Conservation (phyloP, 2,797 vertebrate genomes). For the Phrynocephalus vlangalii region DNA sequence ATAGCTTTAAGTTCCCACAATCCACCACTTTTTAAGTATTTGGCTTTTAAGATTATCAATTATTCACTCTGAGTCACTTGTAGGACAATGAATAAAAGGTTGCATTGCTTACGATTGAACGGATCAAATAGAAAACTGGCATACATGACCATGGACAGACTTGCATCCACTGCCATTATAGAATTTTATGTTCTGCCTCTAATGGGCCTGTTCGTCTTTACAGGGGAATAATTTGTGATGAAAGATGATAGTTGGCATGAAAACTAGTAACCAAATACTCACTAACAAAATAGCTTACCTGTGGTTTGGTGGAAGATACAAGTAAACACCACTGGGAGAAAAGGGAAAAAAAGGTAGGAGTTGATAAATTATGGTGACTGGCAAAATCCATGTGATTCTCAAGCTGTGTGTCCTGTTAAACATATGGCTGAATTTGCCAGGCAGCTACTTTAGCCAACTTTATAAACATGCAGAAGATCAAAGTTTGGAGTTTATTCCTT, state of each 20-base stretch:
- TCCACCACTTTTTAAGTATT: too few relatives aligned
- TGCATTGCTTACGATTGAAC: too few relatives aligned
- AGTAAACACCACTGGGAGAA: neutral
- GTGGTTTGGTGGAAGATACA: neutral
- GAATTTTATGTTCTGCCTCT: neutral
- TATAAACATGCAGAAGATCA: neutral
- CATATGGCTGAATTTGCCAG: neutral
- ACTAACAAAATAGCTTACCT: neutral
- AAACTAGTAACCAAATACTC: neutral
- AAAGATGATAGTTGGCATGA: neutral
- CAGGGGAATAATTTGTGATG: neutral
- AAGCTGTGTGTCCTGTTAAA: constrained; percentile 35
- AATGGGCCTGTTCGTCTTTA: neutral
- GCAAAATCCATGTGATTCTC: neutral
- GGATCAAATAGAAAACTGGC: too few relatives aligned
- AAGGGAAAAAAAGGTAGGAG: too few relatives aligned
- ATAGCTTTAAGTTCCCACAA: too few relatives aligned
- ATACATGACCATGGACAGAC: too few relatives aligned
- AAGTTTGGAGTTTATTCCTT: constrained; percentile 29
- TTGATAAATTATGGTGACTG: neutral
- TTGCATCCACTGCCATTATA: too few relatives aligned
- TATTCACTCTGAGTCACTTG: too few relatives aligned
- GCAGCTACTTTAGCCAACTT: neutral
- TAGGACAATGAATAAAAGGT: too few relatives aligned
- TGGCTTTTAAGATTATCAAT: too few relatives aligned